phyloP scores from a whole-genome alignment of 35 echinoderm and acorn worm species.

The Ophioderma brevispina region DNA sequence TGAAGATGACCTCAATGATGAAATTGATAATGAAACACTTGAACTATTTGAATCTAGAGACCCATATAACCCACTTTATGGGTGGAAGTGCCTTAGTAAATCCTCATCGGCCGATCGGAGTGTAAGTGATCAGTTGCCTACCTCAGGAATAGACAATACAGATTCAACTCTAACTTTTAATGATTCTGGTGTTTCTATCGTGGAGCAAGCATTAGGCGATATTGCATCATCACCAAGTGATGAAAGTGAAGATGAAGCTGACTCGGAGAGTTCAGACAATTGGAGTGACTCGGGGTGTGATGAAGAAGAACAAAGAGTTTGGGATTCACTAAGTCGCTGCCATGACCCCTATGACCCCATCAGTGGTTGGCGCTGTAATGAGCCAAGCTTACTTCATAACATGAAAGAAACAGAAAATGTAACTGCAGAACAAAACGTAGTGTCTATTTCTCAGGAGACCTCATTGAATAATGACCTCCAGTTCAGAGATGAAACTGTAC shows the following conservation, averaged over 20 bases:
- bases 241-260: background rate
- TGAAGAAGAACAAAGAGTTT: background rate
- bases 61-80: background rate
- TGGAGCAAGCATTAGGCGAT: background rate
- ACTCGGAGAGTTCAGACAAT: slow-evolving; percentile 40
- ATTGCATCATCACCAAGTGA: background rate
- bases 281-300: slow-evolving; percentile 25
- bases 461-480: too few relatives aligned
- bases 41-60: background rate
- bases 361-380: background rate
- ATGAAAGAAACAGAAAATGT: too few relatives aligned
- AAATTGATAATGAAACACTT: background rate
- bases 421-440: too few relatives aligned
- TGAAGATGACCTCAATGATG: background rate
- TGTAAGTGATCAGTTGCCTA: background rate
- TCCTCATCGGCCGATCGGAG: background rate
- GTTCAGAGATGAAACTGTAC: background rate
- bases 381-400: too few relatives aligned
- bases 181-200: background rate
- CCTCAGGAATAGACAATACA: background rate
- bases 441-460: too few relatives aligned
- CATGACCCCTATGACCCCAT: background rate
- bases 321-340: background rate
- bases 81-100: background rate
- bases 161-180: background rate